phyloP scores from a whole-genome alignment of 2,797 vertebrate species.

The Clarias fuscus region DNA sequence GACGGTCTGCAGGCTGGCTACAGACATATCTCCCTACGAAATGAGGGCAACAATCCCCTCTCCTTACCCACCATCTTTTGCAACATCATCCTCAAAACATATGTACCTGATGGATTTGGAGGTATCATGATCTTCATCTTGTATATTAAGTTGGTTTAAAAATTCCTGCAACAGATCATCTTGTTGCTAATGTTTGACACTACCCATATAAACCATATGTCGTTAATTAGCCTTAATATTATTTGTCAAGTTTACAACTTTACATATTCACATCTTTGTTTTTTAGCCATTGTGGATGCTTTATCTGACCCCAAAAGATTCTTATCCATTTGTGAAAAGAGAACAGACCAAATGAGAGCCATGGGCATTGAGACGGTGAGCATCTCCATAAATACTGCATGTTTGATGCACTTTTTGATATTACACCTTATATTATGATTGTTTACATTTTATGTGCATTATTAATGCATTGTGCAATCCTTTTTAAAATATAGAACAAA shows the following conservation, averaged over 20 bases:
- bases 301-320: constrained; percentile 89
- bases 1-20: constrained; percentile 86
- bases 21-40: constrained; percentile 85
- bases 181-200: not conserved
- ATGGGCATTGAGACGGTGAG: constrained; percentile 90
- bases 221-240: not conserved
- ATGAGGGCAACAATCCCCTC: constrained; percentile 86
- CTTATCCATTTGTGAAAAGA: constrained; percentile 85
- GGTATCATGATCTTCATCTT: constrained; percentile 66
- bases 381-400: constrained; percentile 38
- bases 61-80: constrained; percentile 86
- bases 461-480: not conserved
- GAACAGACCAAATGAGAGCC: constrained; percentile 88
- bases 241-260: not conserved
- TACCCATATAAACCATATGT: not conserved
- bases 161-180: not conserved
- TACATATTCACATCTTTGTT: not conserved
- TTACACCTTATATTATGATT: not conserved
- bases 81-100: constrained; percentile 88
- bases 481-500: not conserved
- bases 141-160: not conserved
- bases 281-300: constrained; percentile 84
- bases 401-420: not conserved
- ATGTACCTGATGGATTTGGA: constrained; percentile 87
- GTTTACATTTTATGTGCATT: not conserved